phyloP scores from a whole-genome alignment of 2,888 invertebrate species.

The Eutolmus rufibarbis region DNA sequence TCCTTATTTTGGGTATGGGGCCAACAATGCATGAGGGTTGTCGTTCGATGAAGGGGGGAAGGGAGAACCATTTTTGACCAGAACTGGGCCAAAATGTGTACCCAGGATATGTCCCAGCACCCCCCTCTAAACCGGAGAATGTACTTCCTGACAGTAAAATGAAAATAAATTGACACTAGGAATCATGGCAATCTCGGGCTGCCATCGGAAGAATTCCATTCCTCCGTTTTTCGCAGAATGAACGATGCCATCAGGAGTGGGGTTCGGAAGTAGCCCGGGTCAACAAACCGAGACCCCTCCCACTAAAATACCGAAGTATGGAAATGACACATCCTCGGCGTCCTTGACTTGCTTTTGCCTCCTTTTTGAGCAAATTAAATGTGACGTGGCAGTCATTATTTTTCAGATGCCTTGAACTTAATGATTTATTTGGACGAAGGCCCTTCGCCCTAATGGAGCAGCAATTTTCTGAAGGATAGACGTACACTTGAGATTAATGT shows the following conservation, averaged over 20 bases:
- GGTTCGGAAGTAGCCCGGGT: not conserved
- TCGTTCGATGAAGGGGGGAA: not conserved
- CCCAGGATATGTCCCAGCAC: not conserved
- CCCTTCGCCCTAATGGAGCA: not conserved
- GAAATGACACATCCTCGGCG: not conserved
- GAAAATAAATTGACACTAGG: constrained; percentile 26
- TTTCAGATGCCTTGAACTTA: not conserved
- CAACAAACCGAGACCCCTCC: not conserved
- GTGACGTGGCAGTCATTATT: constrained; percentile 20
- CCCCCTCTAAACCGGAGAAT: not conserved
- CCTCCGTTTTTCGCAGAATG: not conserved
- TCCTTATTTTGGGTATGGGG: not conserved
- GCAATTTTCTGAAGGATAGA: not conserved
- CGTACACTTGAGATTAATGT: not conserved
- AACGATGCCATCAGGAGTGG: not conserved
- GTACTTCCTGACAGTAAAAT: constrained; percentile 16
- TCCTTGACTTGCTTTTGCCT: not conserved
- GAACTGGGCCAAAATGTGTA: constrained; percentile 3
- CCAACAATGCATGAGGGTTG: not conserved
- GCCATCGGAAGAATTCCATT: not conserved
- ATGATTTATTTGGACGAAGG: not conserved
- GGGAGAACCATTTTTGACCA: not conserved
- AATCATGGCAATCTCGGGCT: not conserved
- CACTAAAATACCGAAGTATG: not conserved
- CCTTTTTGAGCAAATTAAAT: not conserved